Evolutionary conservation across 2,113 vertebrate species (phyloP).

Genomic region (Oxyura jamaicensis): DNA sequence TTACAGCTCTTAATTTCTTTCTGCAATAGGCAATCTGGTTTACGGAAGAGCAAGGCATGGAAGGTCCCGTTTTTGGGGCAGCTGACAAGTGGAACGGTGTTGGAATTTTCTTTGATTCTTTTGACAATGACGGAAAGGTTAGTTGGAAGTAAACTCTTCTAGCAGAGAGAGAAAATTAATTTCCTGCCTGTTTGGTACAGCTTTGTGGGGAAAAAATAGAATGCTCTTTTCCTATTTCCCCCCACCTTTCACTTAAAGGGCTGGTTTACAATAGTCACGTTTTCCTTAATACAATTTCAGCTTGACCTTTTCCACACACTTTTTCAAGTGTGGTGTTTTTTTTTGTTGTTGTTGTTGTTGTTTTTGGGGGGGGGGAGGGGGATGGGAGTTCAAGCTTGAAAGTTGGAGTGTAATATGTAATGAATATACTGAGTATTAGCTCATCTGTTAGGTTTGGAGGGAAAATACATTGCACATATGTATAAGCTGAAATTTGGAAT

Average conservation of each 20-base stretch:
- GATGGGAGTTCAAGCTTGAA: background rate
- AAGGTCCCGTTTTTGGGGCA: constrained; percentile 94
- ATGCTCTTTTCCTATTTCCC: background rate
- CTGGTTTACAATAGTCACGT: background rate
- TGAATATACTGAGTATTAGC: background rate
- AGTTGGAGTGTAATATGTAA: background rate
- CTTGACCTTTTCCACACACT: background rate
- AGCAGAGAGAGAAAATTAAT: background rate
- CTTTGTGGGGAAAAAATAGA: background rate
- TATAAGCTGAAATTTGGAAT: background rate
- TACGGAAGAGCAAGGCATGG: constrained; percentile 87
- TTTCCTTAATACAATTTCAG: background rate
- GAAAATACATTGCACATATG: background rate
- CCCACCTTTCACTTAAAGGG: background rate
- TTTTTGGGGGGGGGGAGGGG: background rate
- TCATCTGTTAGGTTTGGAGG: background rate
- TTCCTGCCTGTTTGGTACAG: background rate
- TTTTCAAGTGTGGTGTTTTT: background rate
- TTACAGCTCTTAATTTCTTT: background rate
- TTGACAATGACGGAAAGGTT: constrained; percentile 99
- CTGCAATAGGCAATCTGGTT: constrained; percentile 90
- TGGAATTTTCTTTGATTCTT: constrained; percentile 97
- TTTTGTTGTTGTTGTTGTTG: background rate
- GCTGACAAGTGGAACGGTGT: constrained; percentile 93
- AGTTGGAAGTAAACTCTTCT: background rate